A percentile compares a stretch with the other conserved stretches of the same genome.
Evolutionary conservation across 2,797 vertebrate species (phyloP).

Genomic region (Chelmon rostratus): DNA sequence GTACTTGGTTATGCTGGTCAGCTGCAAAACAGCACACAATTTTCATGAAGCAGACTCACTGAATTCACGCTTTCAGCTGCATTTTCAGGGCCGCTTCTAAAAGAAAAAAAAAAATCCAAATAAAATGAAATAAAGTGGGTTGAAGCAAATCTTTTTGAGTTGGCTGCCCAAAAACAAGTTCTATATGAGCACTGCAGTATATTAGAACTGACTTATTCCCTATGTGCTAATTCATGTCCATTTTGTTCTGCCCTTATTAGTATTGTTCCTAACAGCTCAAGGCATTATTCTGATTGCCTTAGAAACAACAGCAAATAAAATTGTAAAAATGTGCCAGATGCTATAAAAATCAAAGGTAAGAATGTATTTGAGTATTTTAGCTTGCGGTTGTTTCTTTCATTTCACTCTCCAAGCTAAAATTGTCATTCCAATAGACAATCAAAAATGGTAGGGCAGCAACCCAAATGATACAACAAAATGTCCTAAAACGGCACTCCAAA

Average conservation of each 20-base stretch:
- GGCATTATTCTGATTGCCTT: slow-evolving; percentile 5
- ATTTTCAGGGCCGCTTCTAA: neutral
- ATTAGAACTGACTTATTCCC: neutral
- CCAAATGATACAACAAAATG: neutral
- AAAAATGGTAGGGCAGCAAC: slow-evolving; percentile 2
- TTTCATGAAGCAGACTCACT: neutral
- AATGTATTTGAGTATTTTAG: neutral
- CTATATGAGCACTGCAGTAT: neutral
- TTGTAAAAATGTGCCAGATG: slow-evolving; percentile 7
- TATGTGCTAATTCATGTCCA: neutral
- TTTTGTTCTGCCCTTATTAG: slow-evolving; percentile 11
- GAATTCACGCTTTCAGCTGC: slow-evolving; percentile 1
- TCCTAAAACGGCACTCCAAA: slow-evolving; percentile 1
- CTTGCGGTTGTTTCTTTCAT: neutral
- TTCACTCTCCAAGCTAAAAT: neutral
- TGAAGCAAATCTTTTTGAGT: neutral
- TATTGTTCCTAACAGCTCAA: neutral
- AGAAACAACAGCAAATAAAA: slow-evolving; percentile 11
- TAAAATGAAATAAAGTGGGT: neutral
- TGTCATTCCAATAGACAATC: neutral
- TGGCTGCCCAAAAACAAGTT: neutral
- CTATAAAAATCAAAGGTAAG: neutral
- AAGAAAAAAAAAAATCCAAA: neutral
- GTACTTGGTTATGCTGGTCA: neutral
- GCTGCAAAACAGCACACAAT: neutral